Evolutionary conservation across 23 tunicate species (phyloP), one percentile per base, ranked within the genome.

Genomic region (Clavelina lepadiformis): DNA sequence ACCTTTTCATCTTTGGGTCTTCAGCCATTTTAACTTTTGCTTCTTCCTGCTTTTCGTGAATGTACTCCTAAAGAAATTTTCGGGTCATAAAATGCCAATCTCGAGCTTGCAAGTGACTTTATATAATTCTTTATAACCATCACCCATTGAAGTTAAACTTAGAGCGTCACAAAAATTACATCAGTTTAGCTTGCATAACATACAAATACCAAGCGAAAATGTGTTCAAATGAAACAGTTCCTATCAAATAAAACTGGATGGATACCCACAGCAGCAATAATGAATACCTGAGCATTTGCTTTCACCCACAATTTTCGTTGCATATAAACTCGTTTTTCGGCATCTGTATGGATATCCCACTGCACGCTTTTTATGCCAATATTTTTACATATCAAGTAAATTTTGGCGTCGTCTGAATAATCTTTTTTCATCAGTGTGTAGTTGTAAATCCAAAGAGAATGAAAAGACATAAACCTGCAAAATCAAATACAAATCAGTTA

Each of bases 1-100:
- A 89, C 38, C 97, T 50, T 35, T 81, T 89, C 97, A 87, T 83
- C 35, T 73, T 74, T 5, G 97, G 89, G 57, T 89, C 97, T 7
- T 71, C 81, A 22, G 89, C 96, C 97, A 89, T 89, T 46, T 89
- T 81, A 13, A 61, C 46, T 60, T 77, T 81, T 30, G 75, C 78
- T 65, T 81, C 97, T 31, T 89, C 97, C 44, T 82, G 54, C 46
- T 89, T 81, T 69, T 81, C 73, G 4, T 35, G 46, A 33, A 69
- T 69, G 57, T 52, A 89, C 24, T 64, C 68, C 97, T 88, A 33
- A 73, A 83, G 38, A n/a, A n/a, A n/a, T n/a, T n/a, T n/a, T n/a
- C n/a, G n/a, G n/a, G n/a, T n/a, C n/a, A n/a, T n/a, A n/a, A n/a
- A n/a, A n/a, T n/a, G n/a, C n/a, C n/a, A 54, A 54, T 19, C 20